Conservation (phyloP, 2,888 invertebrate genomes). For the Lycia hirtaria region DNA sequence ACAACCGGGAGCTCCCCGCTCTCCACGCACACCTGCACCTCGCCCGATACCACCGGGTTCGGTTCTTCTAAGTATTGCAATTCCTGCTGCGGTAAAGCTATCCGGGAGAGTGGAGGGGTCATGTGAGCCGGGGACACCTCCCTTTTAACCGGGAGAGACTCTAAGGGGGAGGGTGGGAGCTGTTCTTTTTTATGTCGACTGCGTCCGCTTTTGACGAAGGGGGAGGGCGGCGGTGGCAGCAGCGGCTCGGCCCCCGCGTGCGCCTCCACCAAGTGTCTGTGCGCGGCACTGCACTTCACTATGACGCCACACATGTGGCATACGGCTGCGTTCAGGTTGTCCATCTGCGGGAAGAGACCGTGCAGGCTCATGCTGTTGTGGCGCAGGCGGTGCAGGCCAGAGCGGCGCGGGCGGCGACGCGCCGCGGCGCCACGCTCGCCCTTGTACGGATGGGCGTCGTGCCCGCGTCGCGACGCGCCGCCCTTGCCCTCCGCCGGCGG, state of each 20-base stretch:
- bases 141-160: constrained; percentile 67
- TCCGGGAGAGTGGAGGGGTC: constrained; percentile 72
- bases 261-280: constrained; percentile 88
- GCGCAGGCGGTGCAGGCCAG: constrained; percentile 83
- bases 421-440: constrained; percentile 55
- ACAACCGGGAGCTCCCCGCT: constrained; percentile 80
- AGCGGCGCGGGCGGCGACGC: constrained; percentile 71
- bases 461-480: constrained; percentile 58
- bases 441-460: constrained; percentile 68
- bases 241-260: constrained; percentile 76
- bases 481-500: constrained; percentile 66
- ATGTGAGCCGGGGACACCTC: constrained; percentile 69
- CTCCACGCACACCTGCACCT: constrained; percentile 77
- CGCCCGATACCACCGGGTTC: constrained; percentile 64
- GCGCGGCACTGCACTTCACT: constrained; percentile 92
- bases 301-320: constrained; percentile 92
- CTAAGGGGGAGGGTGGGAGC: constrained; percentile 68
- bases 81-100: constrained; percentile 72
- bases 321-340: constrained; percentile 90
- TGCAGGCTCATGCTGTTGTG: constrained; percentile 89
- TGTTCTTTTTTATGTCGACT: constrained; percentile 76
- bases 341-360: constrained; percentile 91
- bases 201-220: constrained; percentile 58
- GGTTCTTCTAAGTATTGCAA: constrained; percentile 72
- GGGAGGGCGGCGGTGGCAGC: constrained; percentile 73